phyloP scores from a whole-genome alignment of 2,888 invertebrate species.

The Diogma glabrata region DNA sequence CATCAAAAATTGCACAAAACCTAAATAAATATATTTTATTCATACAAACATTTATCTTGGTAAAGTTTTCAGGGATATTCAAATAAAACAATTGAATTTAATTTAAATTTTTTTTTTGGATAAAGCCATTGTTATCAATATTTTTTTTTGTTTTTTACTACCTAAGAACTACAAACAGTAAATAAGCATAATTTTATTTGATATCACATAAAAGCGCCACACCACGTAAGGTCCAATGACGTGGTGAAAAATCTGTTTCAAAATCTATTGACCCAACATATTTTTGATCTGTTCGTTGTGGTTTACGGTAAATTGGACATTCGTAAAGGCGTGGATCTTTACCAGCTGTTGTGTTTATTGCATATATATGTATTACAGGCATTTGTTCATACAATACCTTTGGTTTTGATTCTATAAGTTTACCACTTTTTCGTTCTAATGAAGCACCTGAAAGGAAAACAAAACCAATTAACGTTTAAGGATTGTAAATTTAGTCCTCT shows the following conservation, averaged over 20 bases:
- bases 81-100: not conserved
- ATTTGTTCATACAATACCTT: constrained; percentile 91
- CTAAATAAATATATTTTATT: too few species aligned
- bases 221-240: constrained; percentile 91
- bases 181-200: constrained; percentile 51
- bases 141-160: not conserved
- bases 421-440: constrained; percentile 74
- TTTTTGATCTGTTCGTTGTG: constrained; percentile 85
- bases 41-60: too few species aligned
- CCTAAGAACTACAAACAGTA: too few species aligned
- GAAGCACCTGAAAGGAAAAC: constrained; percentile 49
- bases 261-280: constrained; percentile 93
- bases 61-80: too few species aligned
- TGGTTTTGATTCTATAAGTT: constrained; percentile 83
- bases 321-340: constrained; percentile 87
- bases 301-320: constrained; percentile 94
- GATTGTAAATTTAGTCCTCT: too few species aligned
- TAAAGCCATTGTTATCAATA: not conserved
- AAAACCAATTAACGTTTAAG: too few species aligned
- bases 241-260: constrained; percentile 81
- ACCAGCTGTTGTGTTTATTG: constrained; percentile 86
- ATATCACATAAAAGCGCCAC: constrained; percentile 95
- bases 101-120: not conserved
- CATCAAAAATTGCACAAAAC: too few species aligned
- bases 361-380: constrained; percentile 94